These are phyloP conservation scores for Mobula birostris DNA, from an alignment of 2,113 vertebrate species.

Conservation along the genomic window DNA sequence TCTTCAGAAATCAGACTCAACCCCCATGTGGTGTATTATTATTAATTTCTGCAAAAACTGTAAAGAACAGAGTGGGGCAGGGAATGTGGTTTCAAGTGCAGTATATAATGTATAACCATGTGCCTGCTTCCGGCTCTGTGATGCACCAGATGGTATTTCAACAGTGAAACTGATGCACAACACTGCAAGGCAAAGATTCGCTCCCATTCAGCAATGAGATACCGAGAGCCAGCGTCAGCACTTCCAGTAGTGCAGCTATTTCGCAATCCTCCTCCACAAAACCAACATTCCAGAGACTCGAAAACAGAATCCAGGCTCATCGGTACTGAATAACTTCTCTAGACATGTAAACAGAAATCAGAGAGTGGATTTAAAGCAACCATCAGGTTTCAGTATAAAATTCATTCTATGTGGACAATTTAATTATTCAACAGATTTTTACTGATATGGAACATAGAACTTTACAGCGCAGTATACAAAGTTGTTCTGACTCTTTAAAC, in stretches of 20 bases:
- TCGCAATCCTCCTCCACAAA: neutral
- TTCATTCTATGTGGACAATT: neutral
- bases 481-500: too few relatives aligned
- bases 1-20: neutral
- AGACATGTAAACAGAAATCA: neutral
- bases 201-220: constrained; percentile 9
- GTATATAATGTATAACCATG: neutral
- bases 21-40: neutral
- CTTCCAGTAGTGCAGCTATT: neutral
- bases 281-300: constrained; percentile 17
- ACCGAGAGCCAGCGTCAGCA: neutral
- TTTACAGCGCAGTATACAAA: too few relatives aligned
- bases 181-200: neutral
- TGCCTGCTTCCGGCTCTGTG: constrained; percentile 16
- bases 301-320: neutral
- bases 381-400: neutral
- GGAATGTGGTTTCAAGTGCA: neutral
- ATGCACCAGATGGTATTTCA: neutral
- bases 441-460: neutral
- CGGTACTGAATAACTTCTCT: neutral
- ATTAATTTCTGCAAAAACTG: neutral
- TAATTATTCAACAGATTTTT: neutral
- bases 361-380: neutral
- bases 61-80: neutral
- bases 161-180: neutral